A percentile compares a stretch with the other conserved stretches of the same genome.
These are phyloP conservation scores for Drosophila nr. fundita DNA, from an alignment of 2,888 invertebrate species.

Conservation along the genomic window DNA sequence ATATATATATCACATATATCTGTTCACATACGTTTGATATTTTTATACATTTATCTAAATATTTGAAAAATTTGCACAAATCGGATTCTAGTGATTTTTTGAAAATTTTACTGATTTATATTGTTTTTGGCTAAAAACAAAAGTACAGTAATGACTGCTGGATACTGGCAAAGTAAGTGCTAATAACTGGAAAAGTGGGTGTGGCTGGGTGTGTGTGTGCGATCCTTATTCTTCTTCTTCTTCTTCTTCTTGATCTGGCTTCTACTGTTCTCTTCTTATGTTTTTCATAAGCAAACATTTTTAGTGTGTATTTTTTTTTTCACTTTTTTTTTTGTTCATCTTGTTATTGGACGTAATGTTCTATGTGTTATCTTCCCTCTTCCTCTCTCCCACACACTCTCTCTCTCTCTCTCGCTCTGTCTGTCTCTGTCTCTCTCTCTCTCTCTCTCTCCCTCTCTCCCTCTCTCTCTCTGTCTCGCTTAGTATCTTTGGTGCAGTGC, in stretches of 20 bases:
- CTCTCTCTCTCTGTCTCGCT: slow-evolving; percentile 8
- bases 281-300: background rate
- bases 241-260: background rate
- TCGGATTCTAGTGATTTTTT: background rate
- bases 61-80: background rate
- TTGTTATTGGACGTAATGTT: slow-evolving; percentile 47
- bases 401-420: slow-evolving; percentile 8
- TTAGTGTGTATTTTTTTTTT: background rate
- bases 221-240: background rate
- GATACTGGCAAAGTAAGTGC: slow-evolving; percentile 23
- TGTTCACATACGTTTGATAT: background rate
- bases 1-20: background rate
- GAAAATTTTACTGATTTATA: background rate
- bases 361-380: slow-evolving; percentile 7
- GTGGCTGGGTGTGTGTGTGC: background rate
- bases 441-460: background rate
- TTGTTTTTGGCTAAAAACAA: background rate
- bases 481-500: background rate
- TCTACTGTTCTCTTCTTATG: background rate
- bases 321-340: background rate
- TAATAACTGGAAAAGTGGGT: slow-evolving; percentile 34
- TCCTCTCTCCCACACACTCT: background rate
- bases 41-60: background rate
- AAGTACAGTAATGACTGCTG: background rate
- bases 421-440: background rate